Conservation (phyloP, 1,140 invertebrate genomes). For the Caenorhabditis remanei region DNA sequence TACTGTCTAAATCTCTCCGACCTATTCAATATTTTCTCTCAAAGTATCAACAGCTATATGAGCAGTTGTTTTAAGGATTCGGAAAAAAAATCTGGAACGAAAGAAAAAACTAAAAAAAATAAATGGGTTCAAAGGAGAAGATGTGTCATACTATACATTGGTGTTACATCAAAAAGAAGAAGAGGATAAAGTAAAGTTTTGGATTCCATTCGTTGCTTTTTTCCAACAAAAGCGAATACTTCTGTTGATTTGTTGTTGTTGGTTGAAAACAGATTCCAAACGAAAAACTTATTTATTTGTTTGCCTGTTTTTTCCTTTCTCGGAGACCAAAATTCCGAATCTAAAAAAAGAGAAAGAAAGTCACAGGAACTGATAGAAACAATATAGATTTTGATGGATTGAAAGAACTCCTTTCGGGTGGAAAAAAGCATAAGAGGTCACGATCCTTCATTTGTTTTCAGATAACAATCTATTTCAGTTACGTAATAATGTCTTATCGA, state of each 20-base stretch:
- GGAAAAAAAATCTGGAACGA: neutral
- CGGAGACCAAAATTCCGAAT: neutral
- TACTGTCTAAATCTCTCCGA: constrained; percentile 14
- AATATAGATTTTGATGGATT: neutral
- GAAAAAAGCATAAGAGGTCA: neutral
- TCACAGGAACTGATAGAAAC: neutral
- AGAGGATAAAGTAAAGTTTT: constrained; percentile 3
- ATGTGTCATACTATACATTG: neutral
- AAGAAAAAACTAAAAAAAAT: neutral
- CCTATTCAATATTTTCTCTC: neutral
- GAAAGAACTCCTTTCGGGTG: no score
- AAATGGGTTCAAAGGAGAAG: neutral
- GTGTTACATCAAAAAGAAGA: neutral
- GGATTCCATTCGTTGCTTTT: constrained; percentile 23
- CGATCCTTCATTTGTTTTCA: constrained; percentile 2
- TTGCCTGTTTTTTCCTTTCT: constrained; percentile 1
- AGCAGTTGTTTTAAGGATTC: constrained; percentile 36
- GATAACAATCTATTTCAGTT: constrained; percentile 27
- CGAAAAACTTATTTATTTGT: constrained; percentile 21
- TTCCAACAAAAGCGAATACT: neutral
- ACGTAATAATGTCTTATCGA: constrained; percentile 19
- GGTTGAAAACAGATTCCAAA: neutral
- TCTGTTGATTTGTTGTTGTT: constrained; percentile 46
- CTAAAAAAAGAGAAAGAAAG: neutral
- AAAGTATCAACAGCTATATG: neutral